Percentiles rank a stretch among this genome's conserved stretches.
Conservation (phyloP, 2,888 invertebrate species). For the Tethea ocularis region DNA sequence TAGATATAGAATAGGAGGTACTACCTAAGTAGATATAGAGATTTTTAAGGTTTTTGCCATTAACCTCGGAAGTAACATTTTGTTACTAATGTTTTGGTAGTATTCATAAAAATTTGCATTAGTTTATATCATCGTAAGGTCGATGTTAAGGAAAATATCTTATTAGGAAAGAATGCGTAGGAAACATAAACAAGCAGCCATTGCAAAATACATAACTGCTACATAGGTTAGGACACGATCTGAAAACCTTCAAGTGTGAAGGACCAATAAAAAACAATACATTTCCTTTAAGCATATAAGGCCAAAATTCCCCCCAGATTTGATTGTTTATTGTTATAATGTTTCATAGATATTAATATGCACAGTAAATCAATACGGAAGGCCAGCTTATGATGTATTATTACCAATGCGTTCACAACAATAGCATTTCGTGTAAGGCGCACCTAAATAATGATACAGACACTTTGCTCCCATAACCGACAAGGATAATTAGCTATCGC, state of each 20-base stretch:
- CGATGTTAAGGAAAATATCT: neutral
- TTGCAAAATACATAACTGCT: too few relatives aligned
- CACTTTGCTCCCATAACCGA: conserved; percentile 33
- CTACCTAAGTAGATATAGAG: too few relatives aligned
- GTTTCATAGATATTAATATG: neutral
- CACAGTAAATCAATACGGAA: conserved; percentile 9
- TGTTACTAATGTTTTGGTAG: neutral
- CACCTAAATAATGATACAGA: conserved; percentile 17
- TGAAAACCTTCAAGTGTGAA: neutral
- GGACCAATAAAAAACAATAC: neutral
- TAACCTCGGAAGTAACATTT: neutral
- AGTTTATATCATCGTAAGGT: neutral
- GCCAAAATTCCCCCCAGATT: neutral
- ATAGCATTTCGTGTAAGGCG: conserved; percentile 18
- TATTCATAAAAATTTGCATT: neutral
- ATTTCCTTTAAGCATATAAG: neutral
- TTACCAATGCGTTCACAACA: neutral
- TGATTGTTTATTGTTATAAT: neutral
- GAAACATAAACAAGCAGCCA: neutral
- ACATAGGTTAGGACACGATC: too few relatives aligned
- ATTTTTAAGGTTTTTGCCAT: neutral
- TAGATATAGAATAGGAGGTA: too few relatives aligned
- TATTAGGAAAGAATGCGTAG: neutral
- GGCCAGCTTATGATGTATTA: neutral
- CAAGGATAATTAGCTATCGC: conserved; percentile 46